Conservation (phyloP, 1,140 invertebrate genomes). For the Rhopalosiphum padi region DNA sequence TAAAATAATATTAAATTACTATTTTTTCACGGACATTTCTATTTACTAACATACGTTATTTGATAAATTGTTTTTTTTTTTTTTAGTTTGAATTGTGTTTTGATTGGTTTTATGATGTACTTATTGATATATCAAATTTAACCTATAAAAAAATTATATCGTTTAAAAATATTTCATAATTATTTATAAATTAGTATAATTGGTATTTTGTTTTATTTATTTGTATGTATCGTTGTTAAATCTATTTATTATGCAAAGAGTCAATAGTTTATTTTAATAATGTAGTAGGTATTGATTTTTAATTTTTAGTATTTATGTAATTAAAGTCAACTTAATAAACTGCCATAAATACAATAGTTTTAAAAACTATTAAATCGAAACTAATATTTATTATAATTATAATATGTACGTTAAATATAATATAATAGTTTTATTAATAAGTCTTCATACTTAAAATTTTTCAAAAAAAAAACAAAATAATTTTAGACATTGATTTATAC, state of each 20-base stretch:
- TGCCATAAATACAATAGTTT: too few species aligned
- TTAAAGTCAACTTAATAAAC: too few species aligned
- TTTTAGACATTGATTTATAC: too few species aligned
- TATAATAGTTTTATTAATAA: too few species aligned
- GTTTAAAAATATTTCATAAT: neutral
- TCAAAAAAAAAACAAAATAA: too few species aligned
- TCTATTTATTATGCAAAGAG: neutral
- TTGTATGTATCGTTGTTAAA: neutral
- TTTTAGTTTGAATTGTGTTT: neutral
- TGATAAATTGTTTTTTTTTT: neutral
- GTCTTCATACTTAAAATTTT: too few species aligned
- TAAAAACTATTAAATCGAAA: too few species aligned
- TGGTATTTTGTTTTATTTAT: neutral
- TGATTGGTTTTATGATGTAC: neutral
- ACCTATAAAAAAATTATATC: neutral
- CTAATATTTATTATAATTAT: too few species aligned
- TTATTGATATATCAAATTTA: neutral
- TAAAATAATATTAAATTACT: constrained; percentile 5
- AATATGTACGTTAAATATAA: too few species aligned
- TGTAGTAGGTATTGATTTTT: too few species aligned
- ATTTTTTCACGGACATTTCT: constrained; percentile 10
- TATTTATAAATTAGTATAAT: too few species aligned
- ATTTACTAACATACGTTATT: neutral
- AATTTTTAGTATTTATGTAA: too few species aligned
- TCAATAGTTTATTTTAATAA: neutral